Evolutionary conservation across 1,140 invertebrate species (phyloP).

Genomic region (Globodera ellingtonae): DNA sequence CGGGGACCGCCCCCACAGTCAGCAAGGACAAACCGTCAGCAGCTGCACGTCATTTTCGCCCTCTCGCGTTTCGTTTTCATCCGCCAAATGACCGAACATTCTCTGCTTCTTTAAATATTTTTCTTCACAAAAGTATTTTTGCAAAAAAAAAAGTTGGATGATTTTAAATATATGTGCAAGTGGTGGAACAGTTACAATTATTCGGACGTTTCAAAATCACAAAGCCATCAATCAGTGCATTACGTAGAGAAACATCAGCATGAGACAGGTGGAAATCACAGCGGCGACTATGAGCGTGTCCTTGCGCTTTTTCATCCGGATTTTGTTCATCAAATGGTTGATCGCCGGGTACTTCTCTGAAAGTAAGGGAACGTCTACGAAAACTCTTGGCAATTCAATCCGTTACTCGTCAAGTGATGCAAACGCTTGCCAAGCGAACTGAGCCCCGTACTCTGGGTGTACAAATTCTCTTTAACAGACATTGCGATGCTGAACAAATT

Average conservation of each 20-base stretch:
- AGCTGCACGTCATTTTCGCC: background rate
- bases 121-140: background rate
- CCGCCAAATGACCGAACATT: background rate
- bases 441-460: constrained; percentile 59
- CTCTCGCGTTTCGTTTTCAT: constrained; percentile 7
- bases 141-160: constrained; percentile 1
- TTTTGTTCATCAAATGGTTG: constrained; percentile 68
- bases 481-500: constrained; percentile 67
- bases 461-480: constrained; percentile 68
- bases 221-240: constrained; percentile 61
- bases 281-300: constrained; percentile 67
- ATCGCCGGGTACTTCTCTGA: constrained; percentile 68
- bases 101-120: background rate
- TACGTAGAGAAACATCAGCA: constrained; percentile 67
- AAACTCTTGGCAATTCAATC: background rate
- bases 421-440: constrained; percentile 44
- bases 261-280: constrained; percentile 67
- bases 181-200: background rate
- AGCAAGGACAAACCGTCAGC: background rate
- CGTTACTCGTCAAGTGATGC: constrained; percentile 39
- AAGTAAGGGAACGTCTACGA: constrained; percentile 5
- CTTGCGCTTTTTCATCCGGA: constrained; percentile 67
- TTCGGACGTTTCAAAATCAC: background rate
- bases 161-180: constrained; percentile 8
- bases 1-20: background rate